Percentiles rank a stretch among this genome's conserved stretches.
Conservation (phyloP, 2,888 invertebrate species). For the Alitta virens region DNA sequence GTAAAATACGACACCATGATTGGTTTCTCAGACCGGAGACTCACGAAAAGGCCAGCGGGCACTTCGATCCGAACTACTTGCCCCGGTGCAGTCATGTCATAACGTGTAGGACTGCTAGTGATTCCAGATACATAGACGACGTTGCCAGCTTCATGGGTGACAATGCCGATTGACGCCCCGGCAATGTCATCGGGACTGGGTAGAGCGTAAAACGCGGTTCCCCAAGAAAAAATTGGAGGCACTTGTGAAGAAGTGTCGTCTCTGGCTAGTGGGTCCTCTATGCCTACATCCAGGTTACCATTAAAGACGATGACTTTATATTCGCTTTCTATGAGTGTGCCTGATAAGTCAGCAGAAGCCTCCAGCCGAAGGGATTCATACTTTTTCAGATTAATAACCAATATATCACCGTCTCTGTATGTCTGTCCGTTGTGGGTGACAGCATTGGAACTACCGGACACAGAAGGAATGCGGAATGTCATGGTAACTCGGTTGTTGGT, state of each 20-base stretch:
- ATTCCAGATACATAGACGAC: not conserved
- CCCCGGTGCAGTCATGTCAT: not conserved
- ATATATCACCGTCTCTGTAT: not conserved
- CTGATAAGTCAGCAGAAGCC: not conserved
- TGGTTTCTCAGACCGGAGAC: not conserved
- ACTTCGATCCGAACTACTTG: too few relatives aligned
- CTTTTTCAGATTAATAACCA: not conserved
- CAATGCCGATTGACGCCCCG: not conserved
- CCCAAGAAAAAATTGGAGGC: not conserved
- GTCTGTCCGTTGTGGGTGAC: not conserved
- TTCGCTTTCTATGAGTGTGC: not conserved
- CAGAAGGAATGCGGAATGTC: not conserved
- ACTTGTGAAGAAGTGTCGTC: not conserved
- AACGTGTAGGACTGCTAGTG: not conserved
- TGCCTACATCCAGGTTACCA: not conserved
- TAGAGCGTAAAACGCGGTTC: not conserved
- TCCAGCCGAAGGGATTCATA: not conserved
- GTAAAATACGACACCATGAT: not conserved
- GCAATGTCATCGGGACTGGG: not conserved
- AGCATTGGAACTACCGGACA: not conserved
- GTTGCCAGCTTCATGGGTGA: not conserved
- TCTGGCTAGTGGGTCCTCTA: not conserved
- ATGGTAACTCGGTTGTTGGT: not conserved
- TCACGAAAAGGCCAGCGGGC: not conserved
- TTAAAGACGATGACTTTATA: not conserved